These are phyloP conservation scores for Rhinella marina DNA, from an alignment of 2,797 vertebrate species.

Conservation along the genomic window DNA sequence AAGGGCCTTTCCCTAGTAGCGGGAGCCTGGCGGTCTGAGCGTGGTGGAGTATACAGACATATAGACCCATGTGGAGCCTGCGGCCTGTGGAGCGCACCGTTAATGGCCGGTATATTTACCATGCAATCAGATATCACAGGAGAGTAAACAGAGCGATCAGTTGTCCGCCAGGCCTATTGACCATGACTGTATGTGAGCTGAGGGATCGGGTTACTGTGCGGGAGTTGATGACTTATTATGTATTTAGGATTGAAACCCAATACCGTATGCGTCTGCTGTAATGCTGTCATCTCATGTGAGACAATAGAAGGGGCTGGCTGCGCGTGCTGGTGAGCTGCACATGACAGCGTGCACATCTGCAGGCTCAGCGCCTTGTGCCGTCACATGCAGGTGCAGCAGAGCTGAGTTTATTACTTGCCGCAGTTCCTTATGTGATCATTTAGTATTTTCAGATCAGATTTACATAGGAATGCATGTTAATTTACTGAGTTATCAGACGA, in stretches of 20 bases:
- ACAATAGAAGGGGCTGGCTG: neutral
- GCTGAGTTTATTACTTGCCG: neutral
- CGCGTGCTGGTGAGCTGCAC: neutral
- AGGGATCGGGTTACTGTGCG: neutral
- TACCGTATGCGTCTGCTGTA: conserved; percentile 1
- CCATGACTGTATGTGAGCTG: neutral
- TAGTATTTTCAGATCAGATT: neutral
- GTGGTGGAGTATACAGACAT: neutral
- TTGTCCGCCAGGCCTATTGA: neutral
- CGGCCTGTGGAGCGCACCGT: neutral
- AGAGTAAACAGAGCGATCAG: neutral
- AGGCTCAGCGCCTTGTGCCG: neutral
- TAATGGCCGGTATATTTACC: neutral
- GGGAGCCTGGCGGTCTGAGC: neutral
- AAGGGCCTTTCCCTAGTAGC: neutral
- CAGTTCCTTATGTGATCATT: neutral
- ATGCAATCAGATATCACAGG: no score
- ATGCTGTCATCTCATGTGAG: neutral
- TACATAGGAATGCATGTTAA: neutral
- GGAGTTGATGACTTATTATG: neutral
- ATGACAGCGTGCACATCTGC: neutral
- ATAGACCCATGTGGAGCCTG: neutral
- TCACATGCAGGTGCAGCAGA: neutral
- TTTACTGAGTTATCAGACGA: neutral
- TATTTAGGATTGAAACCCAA: neutral